These are phyloP conservation scores for Apotomis betuletana DNA, from an alignment of 2,888 invertebrate species.

Conservation along the genomic window DNA sequence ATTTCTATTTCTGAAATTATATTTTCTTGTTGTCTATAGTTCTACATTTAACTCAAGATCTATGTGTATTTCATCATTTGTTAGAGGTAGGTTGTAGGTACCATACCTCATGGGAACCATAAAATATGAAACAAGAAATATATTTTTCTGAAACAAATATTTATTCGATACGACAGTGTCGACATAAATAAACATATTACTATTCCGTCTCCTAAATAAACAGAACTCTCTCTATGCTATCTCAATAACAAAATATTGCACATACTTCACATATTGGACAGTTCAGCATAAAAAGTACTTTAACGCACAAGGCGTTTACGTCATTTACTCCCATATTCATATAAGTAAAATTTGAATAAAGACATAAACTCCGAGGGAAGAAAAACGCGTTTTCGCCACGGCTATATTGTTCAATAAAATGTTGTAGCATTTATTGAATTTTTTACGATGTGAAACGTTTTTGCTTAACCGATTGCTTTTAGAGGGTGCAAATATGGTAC, in stretches of 20 bases:
- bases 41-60: too few species aligned
- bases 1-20: too few species aligned
- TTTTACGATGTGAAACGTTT: constrained; percentile 19
- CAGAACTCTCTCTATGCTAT: constrained; percentile 4
- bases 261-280: constrained; percentile 13
- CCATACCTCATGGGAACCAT: background rate
- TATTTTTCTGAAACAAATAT: constrained; percentile 7
- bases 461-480: constrained; percentile 1
- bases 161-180: background rate
- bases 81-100: too few species aligned
- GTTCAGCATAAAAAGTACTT: background rate
- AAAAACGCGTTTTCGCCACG: background rate
- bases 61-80: too few species aligned
- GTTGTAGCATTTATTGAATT: constrained; percentile 17
- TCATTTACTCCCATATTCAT: background rate
- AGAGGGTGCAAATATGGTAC: constrained; percentile 4
- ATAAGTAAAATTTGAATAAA: background rate
- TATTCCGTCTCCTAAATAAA: constrained; percentile 19
- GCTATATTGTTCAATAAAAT: constrained; percentile 10
- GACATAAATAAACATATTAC: constrained; percentile 5
- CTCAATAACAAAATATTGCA: constrained; percentile 26
- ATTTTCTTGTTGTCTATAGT: too few species aligned
- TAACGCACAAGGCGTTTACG: background rate
- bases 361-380: background rate
- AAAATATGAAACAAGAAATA: background rate